Evolutionary conservation across 2,888 invertebrate species (phyloP), one percentile per base, ranked within the genome.

Genomic region (Eristalis arbustorum): DNA sequence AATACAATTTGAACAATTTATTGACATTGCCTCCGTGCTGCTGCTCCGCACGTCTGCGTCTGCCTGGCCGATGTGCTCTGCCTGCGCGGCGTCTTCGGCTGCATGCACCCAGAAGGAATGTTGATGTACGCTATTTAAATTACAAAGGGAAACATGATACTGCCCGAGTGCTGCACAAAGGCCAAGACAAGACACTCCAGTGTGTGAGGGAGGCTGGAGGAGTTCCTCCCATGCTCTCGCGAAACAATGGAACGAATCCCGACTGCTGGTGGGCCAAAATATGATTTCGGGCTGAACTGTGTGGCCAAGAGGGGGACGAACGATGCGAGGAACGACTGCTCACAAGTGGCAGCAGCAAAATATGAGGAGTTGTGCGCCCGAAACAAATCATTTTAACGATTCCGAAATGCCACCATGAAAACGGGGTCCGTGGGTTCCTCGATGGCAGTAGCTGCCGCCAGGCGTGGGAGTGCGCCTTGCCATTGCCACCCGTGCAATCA

Each of bases 311-410:
- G 31, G 31, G 0, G 31, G 31, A 8, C 8, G 31, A 31, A 5
- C 31, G 6, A 5, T n/a, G n/a, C 31, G 8, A 31, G 1, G 31
- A 10, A 31, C 31, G 31, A 18, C 49, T 8, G 10, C 49, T 49
- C 18, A 11, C 25, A 49, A 73, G 75, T 84, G 84, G 80, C 75
- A 71, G 22, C 49, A 49, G 68, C 37, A 71, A 87, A 78, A 71
- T 83, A 87, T 87, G 77, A 81, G 74, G 63, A 87, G 78, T 83
- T 87, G 78, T 66, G 78, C 67, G 78, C 67, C 87, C 83, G 74
- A 87, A 87, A 83, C 87, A 87, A 87, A 87, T 87, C 83, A 87
- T 83, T 83, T 87, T 87, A 87, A 87, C 87, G 87, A 87, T 79
- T 87, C 72, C 74, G 66, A 83, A 87, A 82, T 87, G 83, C 87